These are phyloP conservation scores for Chiloscyllium plagiosum DNA, from an alignment of 2,113 vertebrate genomes.

Conservation along the genomic window DNA sequence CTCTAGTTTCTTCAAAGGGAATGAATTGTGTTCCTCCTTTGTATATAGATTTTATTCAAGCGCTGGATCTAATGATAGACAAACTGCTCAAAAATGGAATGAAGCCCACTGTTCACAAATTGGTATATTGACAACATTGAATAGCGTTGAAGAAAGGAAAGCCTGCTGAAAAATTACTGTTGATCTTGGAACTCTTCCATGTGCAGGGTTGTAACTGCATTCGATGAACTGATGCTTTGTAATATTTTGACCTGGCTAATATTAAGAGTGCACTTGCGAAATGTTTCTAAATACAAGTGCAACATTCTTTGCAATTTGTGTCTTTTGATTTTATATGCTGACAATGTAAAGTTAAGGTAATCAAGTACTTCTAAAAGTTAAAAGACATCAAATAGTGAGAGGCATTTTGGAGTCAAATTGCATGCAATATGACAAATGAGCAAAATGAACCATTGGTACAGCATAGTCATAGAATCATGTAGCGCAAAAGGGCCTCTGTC, in stretches of 20 bases:
- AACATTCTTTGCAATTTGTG: neutral
- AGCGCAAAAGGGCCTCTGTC: neutral
- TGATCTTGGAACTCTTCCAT: neutral
- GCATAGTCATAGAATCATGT: neutral
- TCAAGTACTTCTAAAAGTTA: neutral
- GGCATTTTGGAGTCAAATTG: neutral
- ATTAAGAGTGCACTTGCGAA: neutral
- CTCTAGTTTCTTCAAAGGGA: neutral
- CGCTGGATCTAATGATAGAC: neutral
- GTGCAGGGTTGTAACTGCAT: neutral
- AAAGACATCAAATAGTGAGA: neutral
- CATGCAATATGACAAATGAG: neutral
- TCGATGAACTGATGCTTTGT: neutral
- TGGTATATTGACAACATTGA: constrained; percentile 6
- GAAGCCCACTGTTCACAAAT: neutral
- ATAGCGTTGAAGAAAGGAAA: neutral
- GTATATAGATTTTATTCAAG: neutral
- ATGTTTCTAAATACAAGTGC: neutral
- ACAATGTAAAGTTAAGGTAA: neutral
- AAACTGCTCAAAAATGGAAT: neutral
- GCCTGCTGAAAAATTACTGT: neutral
- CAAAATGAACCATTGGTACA: neutral
- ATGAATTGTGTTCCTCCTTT: neutral
- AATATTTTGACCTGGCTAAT: neutral
- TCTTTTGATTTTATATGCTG: neutral